Percentiles rank a stretch among this genome's conserved stretches.
phyloP scores from a whole-genome alignment of 2,113 vertebrate genomes.

The Narcine bancroftii region DNA sequence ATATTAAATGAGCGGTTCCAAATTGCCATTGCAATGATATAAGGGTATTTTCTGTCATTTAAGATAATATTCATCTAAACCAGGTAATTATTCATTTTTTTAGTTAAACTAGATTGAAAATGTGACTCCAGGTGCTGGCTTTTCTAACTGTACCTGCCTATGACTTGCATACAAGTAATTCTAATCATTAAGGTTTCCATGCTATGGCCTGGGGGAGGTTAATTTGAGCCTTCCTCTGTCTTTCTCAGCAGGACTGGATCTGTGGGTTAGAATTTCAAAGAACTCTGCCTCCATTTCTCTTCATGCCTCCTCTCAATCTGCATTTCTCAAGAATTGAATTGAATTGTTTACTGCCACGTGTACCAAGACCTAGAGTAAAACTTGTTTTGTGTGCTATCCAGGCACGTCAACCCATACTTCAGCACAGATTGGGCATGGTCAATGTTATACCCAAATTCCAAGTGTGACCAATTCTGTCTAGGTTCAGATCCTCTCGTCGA shows the following conservation, averaged over 20 bases:
- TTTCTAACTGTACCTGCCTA: neutral
- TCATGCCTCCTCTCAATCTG: neutral
- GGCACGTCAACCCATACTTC: too few species aligned
- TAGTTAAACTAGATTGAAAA: constrained; percentile 25
- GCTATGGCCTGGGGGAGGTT: neutral
- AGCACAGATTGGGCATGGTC: too few species aligned
- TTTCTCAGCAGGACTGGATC: neutral
- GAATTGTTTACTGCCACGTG: too few species aligned
- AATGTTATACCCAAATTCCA: too few species aligned
- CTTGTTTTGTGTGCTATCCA: too few species aligned
- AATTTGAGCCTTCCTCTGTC: neutral
- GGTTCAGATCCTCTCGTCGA: too few species aligned
- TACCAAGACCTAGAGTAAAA: too few species aligned
- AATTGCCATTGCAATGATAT: constrained; percentile 13
- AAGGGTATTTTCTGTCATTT: constrained; percentile 14
- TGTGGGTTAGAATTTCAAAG: neutral
- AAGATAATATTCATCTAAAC: constrained; percentile 36
- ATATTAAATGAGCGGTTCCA: constrained; percentile 28
- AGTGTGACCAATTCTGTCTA: too few species aligned
- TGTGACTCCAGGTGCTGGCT: neutral
- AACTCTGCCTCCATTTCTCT: too few species aligned
- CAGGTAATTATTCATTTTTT: constrained; percentile 26
- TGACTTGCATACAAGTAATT: neutral
- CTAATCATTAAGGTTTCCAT: neutral
- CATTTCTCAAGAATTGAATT: neutral